Base-by-base conservation (phyloP, 2,797 vertebrate genomes). In the Oreochromis grahami region DNA sequence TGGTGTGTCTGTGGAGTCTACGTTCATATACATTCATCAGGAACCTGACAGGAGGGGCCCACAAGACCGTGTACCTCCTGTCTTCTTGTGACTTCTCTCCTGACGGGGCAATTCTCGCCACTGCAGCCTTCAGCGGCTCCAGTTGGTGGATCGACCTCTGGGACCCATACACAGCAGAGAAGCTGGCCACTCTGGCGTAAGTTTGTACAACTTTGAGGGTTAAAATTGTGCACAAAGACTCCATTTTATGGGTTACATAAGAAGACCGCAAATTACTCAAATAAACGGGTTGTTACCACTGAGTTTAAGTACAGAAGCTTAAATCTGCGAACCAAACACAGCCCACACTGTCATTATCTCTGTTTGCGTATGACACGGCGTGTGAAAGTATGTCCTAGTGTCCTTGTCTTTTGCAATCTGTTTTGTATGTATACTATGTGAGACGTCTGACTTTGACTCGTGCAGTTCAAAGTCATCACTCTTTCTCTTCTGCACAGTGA, bases 1-100 rank as follows among this genome's bases (percentile, higher is more conserved):
- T 99, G 97, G 98, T 98, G 2, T 97, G 98, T 87, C 95, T 99
- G 24, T 99, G 99, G 99, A 99, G 98, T 84, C 97, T 99, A 89
- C 94, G 96, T 3, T 98, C 98, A 1, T 99, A 98, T 85, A 97
- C 97, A 0, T 97, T 99, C 50, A 98, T 99, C 90, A 96, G 96
- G 91, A 97, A 97, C 94, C 96, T 99, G 32, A 92, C 90, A 0
- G 97, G 98, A 41, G 98, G 97, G 9, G 96, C 96, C 81, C 96
- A 97, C 52, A 96, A 95, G 83, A 93, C 93, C 78, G 87, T 95
- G 68, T 97, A 96, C 94, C 97, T 97, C 0, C 96, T 98, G 36
- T 97, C 98, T 4, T 98, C 98, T 1, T 99, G 99, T 2, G 97
- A 97, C 93, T 99, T 99, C 95, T 98, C 98, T 0, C 97, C 97